Percentiles rank a stretch among this genome's conserved stretches.
phyloP scores from a whole-genome alignment of 35 echinoderm and acorn worm genomes.

The Heliocidaris erythrogramma region DNA sequence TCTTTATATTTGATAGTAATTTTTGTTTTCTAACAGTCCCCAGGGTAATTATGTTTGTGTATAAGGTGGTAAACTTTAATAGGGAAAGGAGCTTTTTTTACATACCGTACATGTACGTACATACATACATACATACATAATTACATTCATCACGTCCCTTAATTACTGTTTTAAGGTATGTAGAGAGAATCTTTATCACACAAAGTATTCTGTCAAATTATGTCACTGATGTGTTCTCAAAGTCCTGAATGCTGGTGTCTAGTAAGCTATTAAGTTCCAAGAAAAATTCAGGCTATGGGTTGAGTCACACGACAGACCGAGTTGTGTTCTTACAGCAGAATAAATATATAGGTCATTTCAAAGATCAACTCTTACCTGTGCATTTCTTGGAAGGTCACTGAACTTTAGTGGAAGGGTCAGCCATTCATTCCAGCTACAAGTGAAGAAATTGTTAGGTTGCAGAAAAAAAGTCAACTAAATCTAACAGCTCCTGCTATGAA shows the following conservation, averaged over 20 bases:
- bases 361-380: conserved; percentile 70
- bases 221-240: neutral
- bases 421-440: conserved; percentile 95
- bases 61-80: no score
- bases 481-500: neutral
- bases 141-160: no score
- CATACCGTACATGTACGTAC: no score
- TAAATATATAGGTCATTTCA: no score
- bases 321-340: no score
- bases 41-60: no score
- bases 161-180: no score
- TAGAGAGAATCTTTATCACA: neutral
- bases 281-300: neutral
- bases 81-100: no score
- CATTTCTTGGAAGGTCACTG: conserved; percentile 90
- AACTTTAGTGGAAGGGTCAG: conserved; percentile 82
- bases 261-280: neutral
- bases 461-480: neutral
- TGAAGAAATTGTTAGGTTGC: neutral
- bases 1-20: no score
- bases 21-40: no score
- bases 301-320: no score
- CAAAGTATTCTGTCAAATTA: neutral
- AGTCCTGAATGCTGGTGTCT: neutral
- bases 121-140: no score